Conservation (phyloP, 2,113 vertebrate genomes). For the Ploceus nigricollis region DNA sequence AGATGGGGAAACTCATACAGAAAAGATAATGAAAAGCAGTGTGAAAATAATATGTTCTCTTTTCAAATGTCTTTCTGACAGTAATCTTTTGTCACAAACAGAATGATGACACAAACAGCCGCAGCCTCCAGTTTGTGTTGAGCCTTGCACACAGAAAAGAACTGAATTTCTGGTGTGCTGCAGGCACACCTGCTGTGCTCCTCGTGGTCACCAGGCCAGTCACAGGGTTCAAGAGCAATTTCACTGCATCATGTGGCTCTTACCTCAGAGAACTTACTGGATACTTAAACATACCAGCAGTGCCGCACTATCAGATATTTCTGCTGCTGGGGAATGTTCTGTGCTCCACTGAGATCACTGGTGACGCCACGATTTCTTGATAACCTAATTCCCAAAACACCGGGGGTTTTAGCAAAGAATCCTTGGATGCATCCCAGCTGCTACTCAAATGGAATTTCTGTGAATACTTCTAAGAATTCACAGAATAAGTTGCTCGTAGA, state of each 20-base stretch:
- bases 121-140: not conserved
- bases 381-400: not conserved
- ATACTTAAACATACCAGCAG: not conserved
- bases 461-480: not conserved
- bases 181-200: not conserved
- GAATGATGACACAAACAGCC: not conserved
- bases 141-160: not conserved
- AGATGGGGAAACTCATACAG: not conserved
- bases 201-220: not conserved
- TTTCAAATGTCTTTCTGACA: not conserved
- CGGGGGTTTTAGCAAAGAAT: not conserved
- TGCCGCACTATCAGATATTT: not conserved
- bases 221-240: not conserved
- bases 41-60: not conserved
- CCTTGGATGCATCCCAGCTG: not conserved
- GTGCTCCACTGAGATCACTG: not conserved
- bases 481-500: not conserved
- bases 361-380: not conserved
- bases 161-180: not conserved
- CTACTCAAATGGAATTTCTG: not conserved
- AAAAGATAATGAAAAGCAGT: not conserved
- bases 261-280: not conserved
- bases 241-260: not conserved
- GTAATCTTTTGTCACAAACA: fast-evolving
- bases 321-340: not conserved